Conservation (phyloP, 2,113 vertebrate genomes). For the Myiozetetes cayanensis region DNA sequence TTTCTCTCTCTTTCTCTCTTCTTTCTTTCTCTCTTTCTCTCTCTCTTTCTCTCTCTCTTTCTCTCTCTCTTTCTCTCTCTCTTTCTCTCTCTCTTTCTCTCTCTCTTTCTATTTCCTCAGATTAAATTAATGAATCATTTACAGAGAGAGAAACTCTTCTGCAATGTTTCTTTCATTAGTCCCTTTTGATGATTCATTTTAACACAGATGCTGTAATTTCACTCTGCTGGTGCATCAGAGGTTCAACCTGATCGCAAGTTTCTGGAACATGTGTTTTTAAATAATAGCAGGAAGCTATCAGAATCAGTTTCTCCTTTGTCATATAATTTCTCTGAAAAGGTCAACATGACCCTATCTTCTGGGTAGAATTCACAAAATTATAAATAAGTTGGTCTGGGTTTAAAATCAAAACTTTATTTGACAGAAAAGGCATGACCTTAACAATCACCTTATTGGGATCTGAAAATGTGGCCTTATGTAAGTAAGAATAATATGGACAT, state of each 20-base stretch:
- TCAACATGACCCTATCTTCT: slow-evolving; percentile 14
- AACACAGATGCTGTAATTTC: not conserved
- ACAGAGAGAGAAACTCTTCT: not conserved
- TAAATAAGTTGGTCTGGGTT: not conserved
- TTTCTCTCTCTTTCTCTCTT: not conserved
- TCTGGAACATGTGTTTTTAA: not conserved
- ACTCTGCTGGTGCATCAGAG: not conserved
- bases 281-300: not conserved
- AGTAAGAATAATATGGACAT: not conserved
- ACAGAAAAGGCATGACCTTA: slow-evolving; percentile 8
- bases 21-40: not conserved
- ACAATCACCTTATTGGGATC: not conserved
- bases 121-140: not conserved
- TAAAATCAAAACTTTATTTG: not conserved
- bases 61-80: not conserved
- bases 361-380: not conserved
- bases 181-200: slow-evolving; percentile 8
- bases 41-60: accelerated
- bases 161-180: not conserved
- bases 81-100: accelerated
- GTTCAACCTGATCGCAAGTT: not conserved
- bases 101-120: not conserved
- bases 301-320: not conserved
- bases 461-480: not conserved
- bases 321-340: slow-evolving; percentile 51